phyloP scores from a whole-genome alignment of 2,888 invertebrate genomes.

The Macrosoma leucophasiata region DNA sequence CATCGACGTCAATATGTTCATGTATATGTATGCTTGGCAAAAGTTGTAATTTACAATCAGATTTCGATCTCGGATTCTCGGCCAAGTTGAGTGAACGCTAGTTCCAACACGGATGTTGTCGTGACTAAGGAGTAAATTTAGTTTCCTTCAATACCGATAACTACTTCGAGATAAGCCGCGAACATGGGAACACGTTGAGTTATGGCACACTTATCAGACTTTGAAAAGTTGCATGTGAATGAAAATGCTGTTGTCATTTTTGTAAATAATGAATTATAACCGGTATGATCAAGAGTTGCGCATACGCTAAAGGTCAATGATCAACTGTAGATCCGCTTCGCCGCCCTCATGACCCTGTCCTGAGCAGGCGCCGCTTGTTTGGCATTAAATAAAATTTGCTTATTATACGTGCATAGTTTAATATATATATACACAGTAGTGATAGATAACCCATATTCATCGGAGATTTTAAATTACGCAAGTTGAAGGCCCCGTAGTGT shows the following conservation, averaged over 20 bases:
- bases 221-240: too few species aligned
- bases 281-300: conserved; percentile 57
- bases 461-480: too few species aligned
- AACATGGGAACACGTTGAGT: too few species aligned
- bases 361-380: conserved; percentile 44
- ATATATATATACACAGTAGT: conserved; percentile 11
- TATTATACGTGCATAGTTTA: conserved; percentile 35
- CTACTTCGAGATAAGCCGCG: conserved; percentile 21
- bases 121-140: conserved; percentile 33
- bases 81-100: conserved; percentile 41
- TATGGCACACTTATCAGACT: too few species aligned
- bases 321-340: conserved; percentile 74
- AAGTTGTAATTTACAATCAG: conserved; percentile 26
- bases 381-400: conserved; percentile 40
- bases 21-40: conserved; percentile 14
- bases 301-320: conserved; percentile 72
- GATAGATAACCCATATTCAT: too few species aligned
- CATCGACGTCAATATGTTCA: too few species aligned
- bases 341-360: conserved; percentile 70
- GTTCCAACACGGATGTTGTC: conserved; percentile 29
- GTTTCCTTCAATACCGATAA: conserved; percentile 29
- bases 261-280: conserved; percentile 62
- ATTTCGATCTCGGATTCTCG: conserved; percentile 32
- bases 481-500: too few species aligned
- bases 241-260: conserved; percentile 29